Conservation (phyloP, 2,797 vertebrate species). For the Onychomys leucogaster region DNA sequence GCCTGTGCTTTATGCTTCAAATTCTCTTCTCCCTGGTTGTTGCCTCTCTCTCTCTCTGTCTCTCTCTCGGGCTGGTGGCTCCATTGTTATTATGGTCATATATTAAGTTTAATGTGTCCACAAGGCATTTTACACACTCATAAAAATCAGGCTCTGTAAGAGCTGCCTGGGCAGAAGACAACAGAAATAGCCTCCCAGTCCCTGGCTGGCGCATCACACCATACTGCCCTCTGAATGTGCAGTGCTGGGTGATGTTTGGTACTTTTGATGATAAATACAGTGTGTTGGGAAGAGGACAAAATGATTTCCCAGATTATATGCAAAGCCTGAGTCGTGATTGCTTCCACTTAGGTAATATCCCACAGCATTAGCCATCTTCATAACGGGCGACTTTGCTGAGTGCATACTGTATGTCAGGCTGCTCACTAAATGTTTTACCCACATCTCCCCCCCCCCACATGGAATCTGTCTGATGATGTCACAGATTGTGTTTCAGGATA, state of each 20-base stretch:
- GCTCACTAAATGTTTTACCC: not conserved
- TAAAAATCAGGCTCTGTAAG: slow-evolving; percentile 78
- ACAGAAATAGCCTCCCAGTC: slow-evolving; percentile 56
- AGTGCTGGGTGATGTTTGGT: slow-evolving; percentile 22
- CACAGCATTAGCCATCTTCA: slow-evolving; percentile 1
- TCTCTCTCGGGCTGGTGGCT: slow-evolving; percentile 48
- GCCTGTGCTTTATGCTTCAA: slow-evolving; percentile 77
- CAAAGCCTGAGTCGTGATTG: slow-evolving; percentile 6
- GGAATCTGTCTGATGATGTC: not conserved
- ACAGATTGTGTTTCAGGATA: not conserved
- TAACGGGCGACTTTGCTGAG: slow-evolving; percentile 57
- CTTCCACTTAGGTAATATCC: slow-evolving; percentile 48
- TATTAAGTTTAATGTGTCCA: slow-evolving; percentile 83
- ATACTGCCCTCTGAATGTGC: slow-evolving; percentile 30
- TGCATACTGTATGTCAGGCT: not conserved
- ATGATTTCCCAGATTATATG: slow-evolving; percentile 54
- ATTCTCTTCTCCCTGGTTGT: slow-evolving; percentile 72
- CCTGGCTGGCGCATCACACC: not conserved
- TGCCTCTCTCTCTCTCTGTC: not conserved
- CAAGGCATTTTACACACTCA: slow-evolving; percentile 79
- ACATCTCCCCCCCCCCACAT: not conserved
- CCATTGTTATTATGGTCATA: slow-evolving; percentile 81
- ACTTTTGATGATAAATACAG: slow-evolving; percentile 60
- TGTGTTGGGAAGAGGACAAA: slow-evolving; percentile 47
- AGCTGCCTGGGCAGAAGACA: slow-evolving; percentile 67